Conservation (phyloP, 2,797 vertebrate species). For the Protosalanx chinensis region DNA sequence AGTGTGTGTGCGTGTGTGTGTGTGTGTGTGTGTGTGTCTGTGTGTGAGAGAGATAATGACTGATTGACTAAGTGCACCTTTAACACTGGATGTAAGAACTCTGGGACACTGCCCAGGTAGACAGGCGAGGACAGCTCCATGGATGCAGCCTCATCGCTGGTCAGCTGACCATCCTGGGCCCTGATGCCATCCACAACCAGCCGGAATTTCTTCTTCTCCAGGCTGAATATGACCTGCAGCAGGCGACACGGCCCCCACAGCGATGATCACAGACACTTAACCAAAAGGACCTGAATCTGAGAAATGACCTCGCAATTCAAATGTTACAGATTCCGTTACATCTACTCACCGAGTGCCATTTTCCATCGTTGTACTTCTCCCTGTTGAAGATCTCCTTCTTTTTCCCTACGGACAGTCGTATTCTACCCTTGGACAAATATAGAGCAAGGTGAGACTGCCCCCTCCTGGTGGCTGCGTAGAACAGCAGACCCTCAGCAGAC, state of each 20-base stretch:
- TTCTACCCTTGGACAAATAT: constrained; percentile 84
- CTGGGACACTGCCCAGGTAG: constrained; percentile 77
- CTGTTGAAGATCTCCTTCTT: constrained; percentile 81
- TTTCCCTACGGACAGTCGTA: constrained; percentile 78
- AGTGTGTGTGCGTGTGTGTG: no score
- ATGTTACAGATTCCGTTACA: not conserved
- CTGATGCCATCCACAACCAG: constrained; percentile 85
- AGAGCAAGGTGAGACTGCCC: constrained; percentile 78
- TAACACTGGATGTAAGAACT: constrained; percentile 60
- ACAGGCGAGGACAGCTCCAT: constrained; percentile 69
- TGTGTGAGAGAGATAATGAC: no score
- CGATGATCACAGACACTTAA: not conserved
- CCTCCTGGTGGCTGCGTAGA: constrained; percentile 71
- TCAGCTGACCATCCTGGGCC: constrained; percentile 74
- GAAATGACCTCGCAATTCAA: not conserved
- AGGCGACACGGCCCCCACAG: not conserved
- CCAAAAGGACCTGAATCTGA: not conserved
- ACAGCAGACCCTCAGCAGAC: constrained; percentile 80
- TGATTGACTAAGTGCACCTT: constrained; percentile 55
- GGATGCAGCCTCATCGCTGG: constrained; percentile 59
- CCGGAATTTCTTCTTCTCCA: constrained; percentile 71
- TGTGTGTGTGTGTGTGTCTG: not conserved
- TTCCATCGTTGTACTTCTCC: constrained; percentile 84
- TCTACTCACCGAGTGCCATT: constrained; percentile 88
- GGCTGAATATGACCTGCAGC: constrained; percentile 79